phyloP scores from a whole-genome alignment of 2,113 vertebrate genomes.

The Strix aluco region DNA sequence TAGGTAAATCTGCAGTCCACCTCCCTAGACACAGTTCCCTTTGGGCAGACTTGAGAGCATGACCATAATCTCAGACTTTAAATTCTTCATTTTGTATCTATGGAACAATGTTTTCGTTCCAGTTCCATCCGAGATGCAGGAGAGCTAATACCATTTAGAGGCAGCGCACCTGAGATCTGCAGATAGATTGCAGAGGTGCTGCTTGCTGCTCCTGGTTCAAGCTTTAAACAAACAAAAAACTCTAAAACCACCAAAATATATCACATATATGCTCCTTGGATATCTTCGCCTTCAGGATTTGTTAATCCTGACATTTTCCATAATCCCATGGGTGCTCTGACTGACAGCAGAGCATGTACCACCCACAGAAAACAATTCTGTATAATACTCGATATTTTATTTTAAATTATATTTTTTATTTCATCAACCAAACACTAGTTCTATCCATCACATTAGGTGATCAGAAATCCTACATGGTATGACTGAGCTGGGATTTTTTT shows the following conservation, averaged over 20 bases:
- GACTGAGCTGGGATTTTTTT: neutral
- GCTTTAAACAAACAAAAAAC: neutral
- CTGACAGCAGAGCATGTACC: neutral
- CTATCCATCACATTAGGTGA: neutral
- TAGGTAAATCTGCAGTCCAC: too few relatives aligned
- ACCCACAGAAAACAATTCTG: neutral
- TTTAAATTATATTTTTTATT: neutral
- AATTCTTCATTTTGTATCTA: neutral
- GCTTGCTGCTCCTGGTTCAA: neutral
- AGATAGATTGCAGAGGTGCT: neutral
- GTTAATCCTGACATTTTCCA: neutral
- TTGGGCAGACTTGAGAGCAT: neutral
- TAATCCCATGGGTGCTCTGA: neutral
- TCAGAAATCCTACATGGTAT: neutral
- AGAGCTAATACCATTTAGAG: rapidly evolving
- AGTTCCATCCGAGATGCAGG: neutral
- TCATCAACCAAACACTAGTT: neutral
- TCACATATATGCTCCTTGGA: rapidly evolving
- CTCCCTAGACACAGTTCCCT: rapidly evolving
- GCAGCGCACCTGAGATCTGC: too few relatives aligned
- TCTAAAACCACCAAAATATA: neutral
- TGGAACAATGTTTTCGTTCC: neutral
- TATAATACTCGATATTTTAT: neutral
- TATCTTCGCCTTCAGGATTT: neutral
- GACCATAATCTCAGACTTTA: too few relatives aligned